Conservation (phyloP, 2,113 vertebrate species). For the Solea senegalensis region DNA sequence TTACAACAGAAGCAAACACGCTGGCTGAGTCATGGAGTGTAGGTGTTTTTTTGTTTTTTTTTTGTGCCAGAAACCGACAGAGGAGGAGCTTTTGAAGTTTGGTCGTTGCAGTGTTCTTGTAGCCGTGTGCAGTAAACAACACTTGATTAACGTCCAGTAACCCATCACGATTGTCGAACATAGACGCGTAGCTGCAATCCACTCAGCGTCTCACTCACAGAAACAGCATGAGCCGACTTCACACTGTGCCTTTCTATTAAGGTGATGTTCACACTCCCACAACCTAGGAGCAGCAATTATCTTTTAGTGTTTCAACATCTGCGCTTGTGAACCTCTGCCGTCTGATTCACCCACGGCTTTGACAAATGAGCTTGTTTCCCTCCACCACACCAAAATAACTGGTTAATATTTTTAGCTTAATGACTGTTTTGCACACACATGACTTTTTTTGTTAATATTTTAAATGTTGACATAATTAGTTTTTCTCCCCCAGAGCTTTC, state of each 20-base stretch:
- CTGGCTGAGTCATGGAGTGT: constrained; percentile 56
- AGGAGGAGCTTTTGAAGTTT: constrained; percentile 41
- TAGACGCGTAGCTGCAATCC: constrained; percentile 8
- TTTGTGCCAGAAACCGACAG: constrained; percentile 19
- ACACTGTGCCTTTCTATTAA: not conserved
- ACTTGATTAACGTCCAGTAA: constrained; percentile 20
- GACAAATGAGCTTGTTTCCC: not conserved
- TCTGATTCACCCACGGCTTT: not conserved
- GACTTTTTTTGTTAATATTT: too few species aligned
- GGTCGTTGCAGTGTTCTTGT: constrained; percentile 32
- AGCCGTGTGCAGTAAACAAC: constrained; percentile 16
- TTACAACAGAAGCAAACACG: constrained; percentile 33
- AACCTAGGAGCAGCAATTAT: not conserved
- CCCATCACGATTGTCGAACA: constrained; percentile 14
- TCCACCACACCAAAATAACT: not conserved
- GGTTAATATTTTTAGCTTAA: too few species aligned
- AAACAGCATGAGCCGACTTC: constrained; percentile 1
- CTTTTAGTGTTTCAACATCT: not conserved
- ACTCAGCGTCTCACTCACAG: constrained; percentile 11
- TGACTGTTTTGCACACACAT: too few species aligned
- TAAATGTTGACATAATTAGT: too few species aligned
- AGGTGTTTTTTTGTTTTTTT: constrained; percentile 44
- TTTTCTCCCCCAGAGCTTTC: too few species aligned
- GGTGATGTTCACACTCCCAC: not conserved
- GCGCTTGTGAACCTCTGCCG: not conserved